These are phyloP conservation scores for Malurus alboscapulatus DNA, from an alignment of 2,113 vertebrate genomes.

Conservation along the genomic window DNA sequence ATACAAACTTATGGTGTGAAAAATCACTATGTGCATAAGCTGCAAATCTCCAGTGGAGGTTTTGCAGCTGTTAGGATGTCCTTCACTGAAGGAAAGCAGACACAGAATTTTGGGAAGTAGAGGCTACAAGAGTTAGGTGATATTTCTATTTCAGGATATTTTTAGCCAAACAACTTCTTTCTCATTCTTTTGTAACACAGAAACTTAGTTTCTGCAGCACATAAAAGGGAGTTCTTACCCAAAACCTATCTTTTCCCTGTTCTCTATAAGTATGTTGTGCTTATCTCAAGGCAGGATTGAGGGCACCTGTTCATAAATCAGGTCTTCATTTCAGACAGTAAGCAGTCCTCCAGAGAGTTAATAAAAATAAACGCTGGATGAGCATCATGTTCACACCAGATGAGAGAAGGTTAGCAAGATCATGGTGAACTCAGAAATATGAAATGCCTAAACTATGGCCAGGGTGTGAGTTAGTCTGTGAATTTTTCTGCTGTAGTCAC, in stretches of 20 bases:
- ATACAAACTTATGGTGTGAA: not conserved
- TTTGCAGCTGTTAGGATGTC: not conserved
- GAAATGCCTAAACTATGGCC: not conserved
- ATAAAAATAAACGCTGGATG: not conserved
- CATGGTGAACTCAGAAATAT: not conserved
- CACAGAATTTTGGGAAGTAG: not conserved
- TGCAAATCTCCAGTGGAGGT: not conserved
- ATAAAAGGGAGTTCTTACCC: not conserved
- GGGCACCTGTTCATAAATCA: not conserved
- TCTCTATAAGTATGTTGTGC: fast-evolving
- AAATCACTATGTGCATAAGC: not conserved
- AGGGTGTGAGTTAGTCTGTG: not conserved
- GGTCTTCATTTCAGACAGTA: not conserved
- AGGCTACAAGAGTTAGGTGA: not conserved
- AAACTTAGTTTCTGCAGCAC: not conserved
- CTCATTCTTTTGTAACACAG: not conserved
- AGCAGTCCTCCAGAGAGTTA: not conserved
- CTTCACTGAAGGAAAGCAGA: not conserved
- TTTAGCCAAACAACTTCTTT: not conserved
- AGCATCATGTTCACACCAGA: not conserved
- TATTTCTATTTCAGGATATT: not conserved
- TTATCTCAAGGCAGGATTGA: not conserved
- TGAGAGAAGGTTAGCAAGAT: not conserved
- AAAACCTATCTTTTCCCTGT: not conserved
- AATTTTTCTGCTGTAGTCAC: not conserved